These are phyloP conservation scores for Bimastos eiseni DNA, from an alignment of 2,888 invertebrate species.

Conservation along the genomic window DNA sequence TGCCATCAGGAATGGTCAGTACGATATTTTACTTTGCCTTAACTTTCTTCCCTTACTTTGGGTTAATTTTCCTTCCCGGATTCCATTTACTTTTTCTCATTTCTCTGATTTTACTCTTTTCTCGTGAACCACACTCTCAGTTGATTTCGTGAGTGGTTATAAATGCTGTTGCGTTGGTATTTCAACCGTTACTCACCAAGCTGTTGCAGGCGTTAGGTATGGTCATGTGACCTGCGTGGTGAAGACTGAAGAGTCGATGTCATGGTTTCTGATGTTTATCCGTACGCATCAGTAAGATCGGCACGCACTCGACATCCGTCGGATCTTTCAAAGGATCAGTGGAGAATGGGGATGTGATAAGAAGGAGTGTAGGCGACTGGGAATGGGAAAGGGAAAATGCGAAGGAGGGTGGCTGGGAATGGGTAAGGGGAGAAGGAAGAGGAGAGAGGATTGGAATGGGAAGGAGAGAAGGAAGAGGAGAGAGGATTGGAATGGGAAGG, in stretches of 20 bases:
- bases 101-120: too few relatives aligned
- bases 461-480: too few relatives aligned
- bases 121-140: neutral
- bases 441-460: neutral
- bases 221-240: neutral
- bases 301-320: neutral
- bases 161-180: neutral
- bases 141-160: neutral
- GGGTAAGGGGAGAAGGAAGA: too few relatives aligned
- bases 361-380: too few relatives aligned
- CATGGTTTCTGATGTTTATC: neutral
- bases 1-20: conserved; percentile 20
- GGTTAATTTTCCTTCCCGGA: neutral
- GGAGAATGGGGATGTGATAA: neutral
- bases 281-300: neutral
- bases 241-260: neutral
- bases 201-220: neutral
- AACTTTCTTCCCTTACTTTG: too few relatives aligned
- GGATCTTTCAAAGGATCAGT: neutral
- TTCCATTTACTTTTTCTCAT: too few relatives aligned
- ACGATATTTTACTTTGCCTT: neutral
- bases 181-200: neutral
- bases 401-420: neutral
- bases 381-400: neutral
- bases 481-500: too few relatives aligned